A percentile compares a stretch with the other conserved stretches of the same genome.
Evolutionary conservation across 2,113 vertebrate genomes (phyloP).

Genomic region (Trochalopteron elliotii): DNA sequence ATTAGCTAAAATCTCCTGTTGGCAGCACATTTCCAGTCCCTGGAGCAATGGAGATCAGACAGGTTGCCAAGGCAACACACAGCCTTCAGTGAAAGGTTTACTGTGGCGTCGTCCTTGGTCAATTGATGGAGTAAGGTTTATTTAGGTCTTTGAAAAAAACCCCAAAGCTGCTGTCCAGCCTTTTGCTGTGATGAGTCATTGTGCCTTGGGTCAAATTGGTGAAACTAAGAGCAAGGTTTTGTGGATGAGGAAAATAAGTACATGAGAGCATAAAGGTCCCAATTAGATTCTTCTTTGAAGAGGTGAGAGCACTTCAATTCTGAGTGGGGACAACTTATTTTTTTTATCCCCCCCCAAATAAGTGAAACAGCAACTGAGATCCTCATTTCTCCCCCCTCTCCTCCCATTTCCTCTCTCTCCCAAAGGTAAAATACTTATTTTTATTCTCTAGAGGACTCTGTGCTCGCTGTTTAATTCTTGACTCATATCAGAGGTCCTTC

Average conservation of each 20-base stretch:
- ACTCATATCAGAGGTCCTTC: neutral
- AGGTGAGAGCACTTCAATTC: neutral
- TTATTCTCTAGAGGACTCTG: neutral
- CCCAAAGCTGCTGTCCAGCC: slow-evolving; percentile 22
- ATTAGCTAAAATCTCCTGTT: slow-evolving; percentile 56
- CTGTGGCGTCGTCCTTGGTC: slow-evolving; percentile 67
- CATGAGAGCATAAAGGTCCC: neutral
- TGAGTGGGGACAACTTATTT: neutral
- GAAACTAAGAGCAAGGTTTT: slow-evolving; percentile 12
- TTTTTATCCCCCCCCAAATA: neutral
- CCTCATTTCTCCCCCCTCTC: neutral
- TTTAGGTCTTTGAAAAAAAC: slow-evolving; percentile 42
- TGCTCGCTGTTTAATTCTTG: neutral
- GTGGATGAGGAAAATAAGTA: slow-evolving; percentile 1
- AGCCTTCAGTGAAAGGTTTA: slow-evolving; percentile 62
- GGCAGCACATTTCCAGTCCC: slow-evolving; percentile 40
- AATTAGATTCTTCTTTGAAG: slow-evolving; percentile 24
- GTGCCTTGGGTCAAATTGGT: slow-evolving; percentile 30
- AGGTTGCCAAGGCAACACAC: slow-evolving; percentile 66
- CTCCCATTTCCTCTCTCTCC: neutral
- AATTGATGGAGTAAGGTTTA: slow-evolving; percentile 62
- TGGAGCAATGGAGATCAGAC: slow-evolving; percentile 58
- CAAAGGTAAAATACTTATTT: neutral
- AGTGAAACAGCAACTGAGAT: neutral
- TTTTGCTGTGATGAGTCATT: slow-evolving; percentile 61